These are phyloP conservation scores for Drosophila neonasuta DNA, from an alignment of 2,888 invertebrate genomes.

Conservation along the genomic window DNA sequence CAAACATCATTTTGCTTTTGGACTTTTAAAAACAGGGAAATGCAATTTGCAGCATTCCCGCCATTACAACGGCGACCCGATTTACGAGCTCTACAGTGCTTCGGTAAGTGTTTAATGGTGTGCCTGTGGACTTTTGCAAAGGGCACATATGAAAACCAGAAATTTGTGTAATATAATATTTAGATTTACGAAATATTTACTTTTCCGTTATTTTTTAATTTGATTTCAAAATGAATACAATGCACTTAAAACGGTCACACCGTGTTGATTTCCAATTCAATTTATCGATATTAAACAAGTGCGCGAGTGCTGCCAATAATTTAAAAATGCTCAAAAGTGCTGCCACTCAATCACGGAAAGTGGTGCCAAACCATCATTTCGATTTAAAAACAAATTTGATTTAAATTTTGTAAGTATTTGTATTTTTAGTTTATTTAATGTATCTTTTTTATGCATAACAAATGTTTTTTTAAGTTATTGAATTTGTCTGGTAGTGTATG, in stretches of 20 bases:
- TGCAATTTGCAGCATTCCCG: too few species aligned
- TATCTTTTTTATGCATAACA: conserved; percentile 59
- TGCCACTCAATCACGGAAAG: background rate
- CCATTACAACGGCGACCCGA: too few species aligned
- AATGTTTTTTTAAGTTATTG: conserved; percentile 48
- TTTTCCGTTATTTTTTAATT: background rate
- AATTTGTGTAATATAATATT: background rate
- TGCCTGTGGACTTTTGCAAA: too few species aligned
- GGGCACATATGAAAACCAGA: background rate
- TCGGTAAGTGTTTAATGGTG: too few species aligned
- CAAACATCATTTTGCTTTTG: too few species aligned
- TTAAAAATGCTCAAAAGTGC: background rate
- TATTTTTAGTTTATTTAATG: conserved; percentile 64
- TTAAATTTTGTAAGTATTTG: conserved; percentile 28
- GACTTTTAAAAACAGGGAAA: too few species aligned
- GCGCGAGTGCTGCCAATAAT: conserved; percentile 1
- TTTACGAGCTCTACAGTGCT: too few species aligned
- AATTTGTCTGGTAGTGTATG: conserved; percentile 63
- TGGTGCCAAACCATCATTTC: background rate
- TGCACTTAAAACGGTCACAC: background rate
- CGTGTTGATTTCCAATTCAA: background rate
- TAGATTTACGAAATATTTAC: background rate
- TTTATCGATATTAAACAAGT: background rate
- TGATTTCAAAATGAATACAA: background rate
- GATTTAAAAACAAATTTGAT: conserved; percentile 2